Conservation (phyloP, 2,113 vertebrate species). For the Guaruba guarouba region DNA sequence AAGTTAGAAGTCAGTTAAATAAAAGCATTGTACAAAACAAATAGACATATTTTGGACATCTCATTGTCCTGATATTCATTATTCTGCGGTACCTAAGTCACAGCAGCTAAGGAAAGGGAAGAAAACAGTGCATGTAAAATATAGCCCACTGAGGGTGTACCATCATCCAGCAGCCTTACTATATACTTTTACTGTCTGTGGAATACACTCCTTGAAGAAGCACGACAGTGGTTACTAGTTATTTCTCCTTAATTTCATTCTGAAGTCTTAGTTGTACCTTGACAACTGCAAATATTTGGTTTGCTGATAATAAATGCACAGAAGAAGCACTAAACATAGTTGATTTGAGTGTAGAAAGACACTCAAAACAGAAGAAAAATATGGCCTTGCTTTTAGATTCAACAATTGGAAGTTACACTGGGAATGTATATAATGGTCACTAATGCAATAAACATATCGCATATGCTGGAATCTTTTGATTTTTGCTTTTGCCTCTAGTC, state of each 20-base stretch:
- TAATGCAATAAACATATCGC: background rate
- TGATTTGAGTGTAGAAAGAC: background rate
- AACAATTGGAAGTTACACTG: background rate
- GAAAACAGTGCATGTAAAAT: background rate
- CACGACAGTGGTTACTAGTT: background rate
- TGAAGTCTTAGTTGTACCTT: background rate
- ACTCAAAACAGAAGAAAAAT: background rate
- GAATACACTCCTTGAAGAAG: background rate
- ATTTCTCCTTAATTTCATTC: background rate
- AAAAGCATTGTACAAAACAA: background rate
- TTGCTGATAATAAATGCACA: background rate
- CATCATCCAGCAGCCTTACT: background rate
- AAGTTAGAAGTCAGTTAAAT: background rate
- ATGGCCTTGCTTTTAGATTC: background rate
- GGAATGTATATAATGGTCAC: background rate
- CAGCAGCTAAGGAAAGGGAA: background rate
- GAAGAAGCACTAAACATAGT: background rate
- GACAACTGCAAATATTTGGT: background rate
- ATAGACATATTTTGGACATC: background rate
- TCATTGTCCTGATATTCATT: background rate
- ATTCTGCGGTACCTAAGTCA: background rate
- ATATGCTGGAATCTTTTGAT: background rate
- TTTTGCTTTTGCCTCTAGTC: background rate
- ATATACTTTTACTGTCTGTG: background rate
- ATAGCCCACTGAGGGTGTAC: background rate